Evolutionary conservation across 2,888 invertebrate genomes (phyloP).

Genomic region (Ptilodon capucinus): DNA sequence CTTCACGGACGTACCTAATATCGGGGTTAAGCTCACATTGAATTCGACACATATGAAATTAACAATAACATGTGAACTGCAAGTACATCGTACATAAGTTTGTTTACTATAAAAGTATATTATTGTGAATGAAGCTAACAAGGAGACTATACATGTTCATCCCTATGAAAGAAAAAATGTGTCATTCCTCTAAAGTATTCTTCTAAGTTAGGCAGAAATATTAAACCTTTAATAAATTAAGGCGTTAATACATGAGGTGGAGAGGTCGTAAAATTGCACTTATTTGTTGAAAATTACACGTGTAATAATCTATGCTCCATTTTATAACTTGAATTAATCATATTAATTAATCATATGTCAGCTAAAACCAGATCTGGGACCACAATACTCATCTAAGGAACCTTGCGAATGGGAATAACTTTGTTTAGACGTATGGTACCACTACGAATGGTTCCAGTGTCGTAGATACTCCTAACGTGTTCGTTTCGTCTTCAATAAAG

Average conservation of each 20-base stretch:
- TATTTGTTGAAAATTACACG: constrained; percentile 20
- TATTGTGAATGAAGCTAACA: too few species aligned
- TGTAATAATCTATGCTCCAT: neutral
- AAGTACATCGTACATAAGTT: too few species aligned
- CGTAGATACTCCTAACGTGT: too few species aligned
- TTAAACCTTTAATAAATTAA: constrained; percentile 27
- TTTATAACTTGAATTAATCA: neutral
- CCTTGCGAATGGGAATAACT: too few species aligned
- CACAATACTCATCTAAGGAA: too few species aligned
- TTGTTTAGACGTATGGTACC: too few species aligned
- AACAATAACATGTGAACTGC: neutral
- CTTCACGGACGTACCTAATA: constrained; percentile 43
- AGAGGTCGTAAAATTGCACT: constrained; percentile 33
- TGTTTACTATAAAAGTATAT: too few species aligned
- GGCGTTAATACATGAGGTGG: constrained; percentile 34
- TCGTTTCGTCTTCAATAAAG: too few species aligned
- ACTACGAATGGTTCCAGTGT: too few species aligned
- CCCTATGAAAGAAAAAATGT: neutral
- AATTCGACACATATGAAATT: neutral
- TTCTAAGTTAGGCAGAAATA: constrained; percentile 15
- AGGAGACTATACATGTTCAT: too few species aligned
- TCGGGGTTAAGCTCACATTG: constrained; percentile 26
- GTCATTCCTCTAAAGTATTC: neutral
- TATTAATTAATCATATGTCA: too few species aligned
- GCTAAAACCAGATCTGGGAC: too few species aligned